phyloP scores from a whole-genome alignment of 2,113 vertebrate species.

The Python bivittatus region DNA sequence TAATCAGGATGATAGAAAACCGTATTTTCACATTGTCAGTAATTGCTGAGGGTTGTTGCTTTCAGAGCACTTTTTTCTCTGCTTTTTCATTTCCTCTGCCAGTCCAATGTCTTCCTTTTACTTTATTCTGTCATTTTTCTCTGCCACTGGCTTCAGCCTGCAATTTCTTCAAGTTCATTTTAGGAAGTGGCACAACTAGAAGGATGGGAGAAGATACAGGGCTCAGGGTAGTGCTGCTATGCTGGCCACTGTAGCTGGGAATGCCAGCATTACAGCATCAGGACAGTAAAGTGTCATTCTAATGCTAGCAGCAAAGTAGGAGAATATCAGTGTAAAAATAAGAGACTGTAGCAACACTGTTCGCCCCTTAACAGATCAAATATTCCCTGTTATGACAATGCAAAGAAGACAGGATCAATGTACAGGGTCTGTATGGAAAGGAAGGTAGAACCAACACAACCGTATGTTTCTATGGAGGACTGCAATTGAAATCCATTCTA shows the following conservation, averaged over 20 bases:
- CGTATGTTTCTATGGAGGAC: neutral
- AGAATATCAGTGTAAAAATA: neutral
- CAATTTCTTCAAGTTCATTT: neutral
- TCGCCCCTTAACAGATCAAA: neutral
- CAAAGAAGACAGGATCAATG: neutral
- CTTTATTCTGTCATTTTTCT: neutral
- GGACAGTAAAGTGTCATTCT: neutral
- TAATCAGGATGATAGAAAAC: slow-evolving; percentile 2
- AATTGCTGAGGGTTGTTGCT: neutral
- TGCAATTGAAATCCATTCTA: neutral
- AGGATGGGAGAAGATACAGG: too few species aligned
- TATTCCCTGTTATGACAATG: neutral
- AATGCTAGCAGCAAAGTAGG: neutral
- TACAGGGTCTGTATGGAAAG: neutral
- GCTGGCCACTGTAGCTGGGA: too few species aligned
- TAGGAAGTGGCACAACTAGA: neutral
- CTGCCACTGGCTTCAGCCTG: too few species aligned
- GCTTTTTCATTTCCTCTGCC: neutral
- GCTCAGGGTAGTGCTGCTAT: neutral
- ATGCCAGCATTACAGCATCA: neutral
- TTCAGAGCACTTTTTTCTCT: neutral
- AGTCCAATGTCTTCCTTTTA: neutral
- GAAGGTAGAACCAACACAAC: neutral
- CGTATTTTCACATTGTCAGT: neutral
- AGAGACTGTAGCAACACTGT: neutral